A percentile compares a stretch with the other conserved stretches of the same genome.
phyloP scores from a whole-genome alignment of 2,113 vertebrate species.

The Oreotrochilus melanogaster region DNA sequence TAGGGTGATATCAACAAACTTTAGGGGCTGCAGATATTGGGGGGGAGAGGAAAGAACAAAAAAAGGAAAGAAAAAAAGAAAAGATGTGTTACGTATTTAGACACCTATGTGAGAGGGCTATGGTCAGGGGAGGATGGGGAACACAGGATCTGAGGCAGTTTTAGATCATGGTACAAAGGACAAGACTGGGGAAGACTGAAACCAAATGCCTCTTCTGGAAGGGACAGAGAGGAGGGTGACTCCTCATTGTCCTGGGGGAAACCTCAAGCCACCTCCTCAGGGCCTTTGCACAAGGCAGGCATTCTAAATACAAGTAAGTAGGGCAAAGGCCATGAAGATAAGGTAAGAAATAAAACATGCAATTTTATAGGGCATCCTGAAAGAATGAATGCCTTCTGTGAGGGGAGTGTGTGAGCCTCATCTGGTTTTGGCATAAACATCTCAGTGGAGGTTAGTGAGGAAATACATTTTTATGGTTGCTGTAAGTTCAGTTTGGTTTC shows the following conservation, averaged over 20 bases:
- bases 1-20: background rate
- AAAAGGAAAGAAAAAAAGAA: too few species aligned
- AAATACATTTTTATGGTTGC: background rate
- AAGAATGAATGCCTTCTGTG: background rate
- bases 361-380: background rate
- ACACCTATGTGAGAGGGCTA: background rate
- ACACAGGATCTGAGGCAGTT: background rate
- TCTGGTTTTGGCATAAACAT: background rate
- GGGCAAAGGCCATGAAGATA: background rate
- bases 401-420: background rate
- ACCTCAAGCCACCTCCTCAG: background rate
- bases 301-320: background rate
- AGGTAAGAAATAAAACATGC: background rate
- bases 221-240: too few species aligned
- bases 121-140: background rate
- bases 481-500: background rate
- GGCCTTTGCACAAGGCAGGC: background rate
- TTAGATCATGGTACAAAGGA: background rate
- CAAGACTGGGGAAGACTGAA: background rate
- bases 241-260: background rate
- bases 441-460: background rate
- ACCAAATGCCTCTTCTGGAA: background rate
- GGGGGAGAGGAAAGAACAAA: too few species aligned
- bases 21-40: background rate
- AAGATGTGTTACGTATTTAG: background rate